Base-by-base conservation (phyloP, 92 coral and sea anemone species). In the Epizoanthus illoricatus region DNA sequence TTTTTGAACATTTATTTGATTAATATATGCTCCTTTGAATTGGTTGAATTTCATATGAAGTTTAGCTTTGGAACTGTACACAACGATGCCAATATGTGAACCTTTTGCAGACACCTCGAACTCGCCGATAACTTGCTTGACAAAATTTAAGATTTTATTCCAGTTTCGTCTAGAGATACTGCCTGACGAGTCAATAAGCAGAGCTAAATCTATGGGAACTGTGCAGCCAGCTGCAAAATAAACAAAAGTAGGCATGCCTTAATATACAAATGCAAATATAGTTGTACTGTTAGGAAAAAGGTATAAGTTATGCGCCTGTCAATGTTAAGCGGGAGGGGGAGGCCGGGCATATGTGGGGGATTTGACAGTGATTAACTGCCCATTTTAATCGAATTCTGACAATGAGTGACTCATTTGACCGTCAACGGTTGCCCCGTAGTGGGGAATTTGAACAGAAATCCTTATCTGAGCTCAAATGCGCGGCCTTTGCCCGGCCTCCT, bases 181-280 rank as follows among this genome's bases (percentile, higher is more conserved):
- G 15, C 95, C 90, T 10, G 97, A 93, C 36, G 97, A 91, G 73
- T 95, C 98, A 65, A 95, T 65, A 45, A 95, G 71, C 72, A 95
- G 79, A 28, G 95, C 98, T 60, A 95, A 83, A 73, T 95, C 98
- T 41, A 95, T 74, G 2, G 92, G 89, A 68, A 93, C 91, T 18
- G 97, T 90, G 49, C 98, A 95, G 4, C 85, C 86, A 71, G 86
- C 97, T 92, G 45, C 28, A 59, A 73, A 65, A 19, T 17, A 47
- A 2, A 59, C 5, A 76, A 49, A 72, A 64, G 56, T 52, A 52
- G 56, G 12, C 56, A 52, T 52, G 16, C 2, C 56, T 52, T 52
- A 52, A 52, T 52, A 52, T 13, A 52, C 56, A 52, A 6, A 9
- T 52, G 11, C 15, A 52, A 52, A 28, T 28, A 0, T 28, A 28